phyloP scores from a whole-genome alignment of 2,888 invertebrate genomes.

The Leuctra nigra region DNA sequence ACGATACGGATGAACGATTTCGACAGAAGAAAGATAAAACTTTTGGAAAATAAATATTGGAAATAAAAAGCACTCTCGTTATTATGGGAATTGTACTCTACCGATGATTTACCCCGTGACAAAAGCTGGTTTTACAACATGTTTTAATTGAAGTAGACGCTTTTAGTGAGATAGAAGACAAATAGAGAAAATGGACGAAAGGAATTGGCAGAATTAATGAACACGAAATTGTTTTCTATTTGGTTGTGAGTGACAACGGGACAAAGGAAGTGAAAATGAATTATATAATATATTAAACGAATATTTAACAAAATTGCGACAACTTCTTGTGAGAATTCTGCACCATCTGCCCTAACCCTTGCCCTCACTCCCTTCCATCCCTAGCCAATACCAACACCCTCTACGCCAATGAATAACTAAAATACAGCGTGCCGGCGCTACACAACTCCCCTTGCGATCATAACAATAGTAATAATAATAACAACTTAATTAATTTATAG shows the following conservation, averaged over 20 bases:
- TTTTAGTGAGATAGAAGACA: no score
- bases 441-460: not conserved
- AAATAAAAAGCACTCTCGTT: conserved; percentile 16
- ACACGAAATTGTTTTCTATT: no score
- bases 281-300: no score
- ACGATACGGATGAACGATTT: conserved; percentile 11
- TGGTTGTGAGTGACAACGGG: no score
- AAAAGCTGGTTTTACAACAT: no score
- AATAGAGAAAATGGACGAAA: no score
- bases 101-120: not conserved
- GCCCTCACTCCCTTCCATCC: not conserved
- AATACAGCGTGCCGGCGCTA: not conserved
- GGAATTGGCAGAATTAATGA: no score
- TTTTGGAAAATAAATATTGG: conserved; percentile 14
- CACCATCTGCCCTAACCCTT: no score
- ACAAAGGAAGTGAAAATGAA: no score
- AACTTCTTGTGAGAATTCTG: no score
- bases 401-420: not conserved
- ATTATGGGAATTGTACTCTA: not conserved
- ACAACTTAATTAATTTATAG: conserved; percentile 1
- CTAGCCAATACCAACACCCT: not conserved
- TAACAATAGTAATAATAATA: not conserved
- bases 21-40: conserved; percentile 18
- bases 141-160: no score
- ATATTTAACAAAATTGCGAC: no score